Percentiles rank a stretch among this genome's conserved stretches.
Evolutionary conservation across 2,888 invertebrate species (phyloP).

Genomic region (Drosophila atripex): DNA sequence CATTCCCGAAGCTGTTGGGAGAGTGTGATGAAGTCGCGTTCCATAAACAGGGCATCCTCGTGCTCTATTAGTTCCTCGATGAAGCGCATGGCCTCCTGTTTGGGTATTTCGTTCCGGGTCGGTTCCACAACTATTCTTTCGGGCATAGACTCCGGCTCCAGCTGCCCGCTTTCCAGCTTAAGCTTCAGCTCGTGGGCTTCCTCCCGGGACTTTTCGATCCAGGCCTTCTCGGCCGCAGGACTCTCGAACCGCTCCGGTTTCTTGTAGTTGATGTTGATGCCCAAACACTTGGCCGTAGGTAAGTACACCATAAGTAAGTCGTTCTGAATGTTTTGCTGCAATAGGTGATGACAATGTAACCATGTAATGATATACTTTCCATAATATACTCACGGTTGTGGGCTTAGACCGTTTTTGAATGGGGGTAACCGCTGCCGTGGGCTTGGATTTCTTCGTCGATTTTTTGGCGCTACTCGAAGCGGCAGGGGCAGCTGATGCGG

Average conservation of each 20-base stretch:
- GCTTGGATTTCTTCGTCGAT: slow-evolving; percentile 60
- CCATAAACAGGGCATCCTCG: slow-evolving; percentile 80
- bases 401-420: slow-evolving; percentile 60
- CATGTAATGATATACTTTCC: neutral
- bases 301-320: slow-evolving; percentile 87
- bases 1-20: slow-evolving; percentile 83
- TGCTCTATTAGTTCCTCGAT: slow-evolving; percentile 81
- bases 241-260: slow-evolving; percentile 86
- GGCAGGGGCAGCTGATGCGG: slow-evolving; percentile 1
- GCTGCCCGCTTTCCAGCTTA: slow-evolving; percentile 86
- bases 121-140: slow-evolving; percentile 87
- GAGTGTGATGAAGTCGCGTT: slow-evolving; percentile 79
- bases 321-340: slow-evolving; percentile 54
- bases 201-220: slow-evolving; percentile 87
- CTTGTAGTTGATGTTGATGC: slow-evolving; percentile 87
- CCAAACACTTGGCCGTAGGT: slow-evolving; percentile 87
- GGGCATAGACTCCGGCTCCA: slow-evolving; percentile 86
- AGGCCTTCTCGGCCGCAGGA: slow-evolving; percentile 86
- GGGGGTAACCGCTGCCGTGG: slow-evolving; percentile 76
- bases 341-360: neutral
- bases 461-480: slow-evolving; percentile 33
- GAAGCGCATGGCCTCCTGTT: slow-evolving; percentile 78
- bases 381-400: slow-evolving; percentile 36
- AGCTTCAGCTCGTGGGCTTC: slow-evolving; percentile 87
- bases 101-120: slow-evolving; percentile 70